These are phyloP conservation scores for Bovichtus diacanthus DNA, from an alignment of 2,797 vertebrate species.

Conservation along the genomic window DNA sequence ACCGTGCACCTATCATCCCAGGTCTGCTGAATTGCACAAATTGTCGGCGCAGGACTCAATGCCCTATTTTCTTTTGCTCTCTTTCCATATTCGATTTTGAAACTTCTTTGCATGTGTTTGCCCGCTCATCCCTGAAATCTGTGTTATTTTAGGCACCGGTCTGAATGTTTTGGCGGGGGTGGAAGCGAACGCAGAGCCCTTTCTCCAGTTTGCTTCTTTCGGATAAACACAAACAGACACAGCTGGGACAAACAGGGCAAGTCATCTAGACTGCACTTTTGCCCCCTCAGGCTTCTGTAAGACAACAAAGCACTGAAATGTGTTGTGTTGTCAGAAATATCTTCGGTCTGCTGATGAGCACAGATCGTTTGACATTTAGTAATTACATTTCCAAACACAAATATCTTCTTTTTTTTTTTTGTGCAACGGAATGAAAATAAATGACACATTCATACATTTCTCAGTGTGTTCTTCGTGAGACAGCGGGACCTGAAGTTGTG, in stretches of 20 bases:
- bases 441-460: not conserved
- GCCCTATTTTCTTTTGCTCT: slow-evolving; percentile 44
- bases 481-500: not conserved
- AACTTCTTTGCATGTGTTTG: slow-evolving; percentile 35
- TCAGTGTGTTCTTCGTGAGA: not conserved
- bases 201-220: slow-evolving; percentile 22
- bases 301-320: slow-evolving; percentile 23
- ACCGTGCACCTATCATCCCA: slow-evolving; percentile 15
- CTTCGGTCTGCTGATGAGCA: not conserved
- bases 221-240: slow-evolving; percentile 57
- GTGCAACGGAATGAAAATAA: slow-evolving; percentile 12
- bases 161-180: slow-evolving; percentile 41
- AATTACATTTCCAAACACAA: not conserved
- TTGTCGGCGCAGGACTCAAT: slow-evolving; percentile 26
- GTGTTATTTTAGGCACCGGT: slow-evolving; percentile 56
- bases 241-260: slow-evolving; percentile 47
- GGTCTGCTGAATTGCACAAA: slow-evolving; percentile 48
- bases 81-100: slow-evolving; percentile 37
- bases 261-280: slow-evolving; percentile 36
- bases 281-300: slow-evolving; percentile 16
- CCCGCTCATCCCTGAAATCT: slow-evolving; percentile 27
- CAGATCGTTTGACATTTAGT: not conserved
- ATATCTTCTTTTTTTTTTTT: too few relatives aligned
- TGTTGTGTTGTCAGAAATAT: slow-evolving; percentile 27
- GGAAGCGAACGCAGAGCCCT: slow-evolving; percentile 18